Base-by-base conservation (phyloP, 2,797 vertebrate species). In the Eulemur albifrons region DNA sequence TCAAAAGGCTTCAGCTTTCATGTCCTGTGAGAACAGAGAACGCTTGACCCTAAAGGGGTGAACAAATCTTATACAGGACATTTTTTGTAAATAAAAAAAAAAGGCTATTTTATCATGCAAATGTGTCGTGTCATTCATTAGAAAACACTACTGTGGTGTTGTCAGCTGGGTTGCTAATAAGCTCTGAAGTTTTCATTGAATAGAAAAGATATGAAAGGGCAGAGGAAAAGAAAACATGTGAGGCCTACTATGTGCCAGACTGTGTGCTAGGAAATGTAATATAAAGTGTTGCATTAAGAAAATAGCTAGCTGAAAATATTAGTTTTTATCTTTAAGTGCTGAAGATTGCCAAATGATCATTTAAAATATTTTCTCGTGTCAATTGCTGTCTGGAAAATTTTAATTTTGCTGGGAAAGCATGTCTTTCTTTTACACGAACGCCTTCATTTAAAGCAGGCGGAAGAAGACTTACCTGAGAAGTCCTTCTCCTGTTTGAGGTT, bases 21-120 rank as follows among this genome's bases (percentile, higher is more conserved):
- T 35, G 57, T 52, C 38, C 80, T 52, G 32, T 92, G 81, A 97
- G 69, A 95, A 96, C 43, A 90, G 69, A 73, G 57, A 69, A 75
- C 40, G 35, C 50, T 84, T 80, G 52, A 72, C 76, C 80, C 54
- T 48, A 35, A 83, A 75, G 40, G 2, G 52, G 20, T 9, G n/a
- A 43, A 67, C 25, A 43, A 84, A 59, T 57, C n/a, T 17, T 52
- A 20, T 6, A 30, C 50, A 93, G 63, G 30, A 54, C 40, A 93
- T 81, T 93, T 81, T 89, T 86, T 77, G 1, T 76, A 93, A 81
- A 21, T 54, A 87, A 5, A 13, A 84, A 81, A 67, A 57, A 40
- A 40, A 92, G 85, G 12, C 54, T 13, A 85, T 61, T 93, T 95
- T 75, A 43, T 92, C 72, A 50, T 93, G 77, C 14, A 95, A 91